Evolutionary conservation across 37 sponge, comb jelly and placozoan species (phyloP), one percentile per base, ranked within the genome.

Genomic region (Beroe forskalii): DNA sequence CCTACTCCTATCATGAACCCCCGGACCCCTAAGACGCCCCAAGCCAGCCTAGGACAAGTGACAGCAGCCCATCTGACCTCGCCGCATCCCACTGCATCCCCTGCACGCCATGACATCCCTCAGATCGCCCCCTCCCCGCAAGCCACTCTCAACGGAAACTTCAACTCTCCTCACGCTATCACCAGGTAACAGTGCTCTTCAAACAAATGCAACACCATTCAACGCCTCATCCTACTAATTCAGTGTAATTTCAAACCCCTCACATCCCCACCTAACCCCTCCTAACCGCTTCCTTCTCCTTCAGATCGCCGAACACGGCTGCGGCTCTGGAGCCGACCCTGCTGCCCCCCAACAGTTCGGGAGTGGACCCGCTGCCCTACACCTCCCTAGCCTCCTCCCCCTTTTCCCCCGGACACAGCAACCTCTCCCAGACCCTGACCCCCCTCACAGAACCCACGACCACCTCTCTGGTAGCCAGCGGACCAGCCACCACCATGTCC

Each of bases 21-120:
- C 30, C 37, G 25, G 28, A 80, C 86, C 9, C 86, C 86, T 1
- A 80, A 80, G 55, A 80, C 86, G 27, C 86, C 86, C 30, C 86
- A 80, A 25, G 55, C 55, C 55, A 80, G 55, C 42, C 28, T 80
- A n/a, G 86, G 86, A 42, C 44, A 44, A 44, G 86, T 80, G 48
- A 80, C 86, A 19, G n/a, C 86, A n/a, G 86, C 86, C n/a, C 86
- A 80, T 24, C 86, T 80, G 0, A 80, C 86, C 17, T 80, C 86
- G 28, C 86, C 86, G 14, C 86, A 44, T 27, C 55, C 86, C 8
- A 23, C 28, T 1, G 38, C 86, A 20, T 44, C 86, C 55, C 86
- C 72, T 35, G 72, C 17, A 4, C 72, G 72, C 0, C 72, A 27
- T 33, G 72, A 69, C 72, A 14, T 69, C 2, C 72, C 86, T 44